Percentiles rank a stretch among this genome's conserved stretches.
phyloP scores from a whole-genome alignment of 2,113 vertebrate species.

The Madoqua kirkii region DNA sequence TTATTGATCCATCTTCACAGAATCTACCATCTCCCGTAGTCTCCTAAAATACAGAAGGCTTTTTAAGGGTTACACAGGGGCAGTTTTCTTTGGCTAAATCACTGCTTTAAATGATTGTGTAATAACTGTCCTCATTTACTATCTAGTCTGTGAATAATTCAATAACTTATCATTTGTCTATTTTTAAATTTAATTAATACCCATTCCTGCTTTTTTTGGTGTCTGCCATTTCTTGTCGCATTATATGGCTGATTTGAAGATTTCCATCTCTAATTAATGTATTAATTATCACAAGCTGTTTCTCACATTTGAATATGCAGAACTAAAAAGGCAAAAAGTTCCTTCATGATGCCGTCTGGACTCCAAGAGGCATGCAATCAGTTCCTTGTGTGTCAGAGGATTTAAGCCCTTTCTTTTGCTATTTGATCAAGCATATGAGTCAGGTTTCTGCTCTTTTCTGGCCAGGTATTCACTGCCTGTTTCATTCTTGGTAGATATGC shows the following conservation, averaged over 20 bases:
- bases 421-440: background rate
- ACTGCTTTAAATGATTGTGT: background rate
- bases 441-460: background rate
- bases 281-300: background rate
- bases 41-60: background rate
- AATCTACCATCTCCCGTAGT: accelerated
- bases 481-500: background rate
- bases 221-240: background rate
- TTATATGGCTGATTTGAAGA: background rate
- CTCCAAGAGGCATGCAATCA: background rate
- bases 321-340: background rate
- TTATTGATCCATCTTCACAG: background rate
- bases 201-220: background rate
- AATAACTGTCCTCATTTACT: background rate
- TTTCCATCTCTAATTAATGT: constrained; percentile 30
- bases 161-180: background rate
- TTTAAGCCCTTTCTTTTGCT: accelerated
- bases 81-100: background rate
- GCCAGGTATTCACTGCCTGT: too few relatives aligned
- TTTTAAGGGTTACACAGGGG: background rate
- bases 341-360: background rate
- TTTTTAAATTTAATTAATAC: constrained; percentile 32
- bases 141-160: background rate
- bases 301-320: constrained; percentile 9
- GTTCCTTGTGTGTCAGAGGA: background rate